Evolutionary conservation across 2,888 invertebrate species (phyloP), one percentile per base, ranked within the genome.

Genomic region (Lasioglossum lativentre): DNA sequence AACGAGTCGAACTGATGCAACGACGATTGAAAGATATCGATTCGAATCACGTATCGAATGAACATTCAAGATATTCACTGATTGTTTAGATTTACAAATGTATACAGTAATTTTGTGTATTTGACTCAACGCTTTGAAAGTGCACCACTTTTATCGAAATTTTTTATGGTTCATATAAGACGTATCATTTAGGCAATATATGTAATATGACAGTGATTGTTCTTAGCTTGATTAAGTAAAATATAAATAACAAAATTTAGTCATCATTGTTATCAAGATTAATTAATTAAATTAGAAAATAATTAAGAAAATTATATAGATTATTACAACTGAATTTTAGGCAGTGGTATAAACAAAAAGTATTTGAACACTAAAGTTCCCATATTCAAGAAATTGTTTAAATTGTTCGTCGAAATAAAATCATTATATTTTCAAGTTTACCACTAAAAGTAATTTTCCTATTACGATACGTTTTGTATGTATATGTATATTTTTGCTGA

Each of bases 61-160:
- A 30, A 42, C 38, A 4, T 38, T 68, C 8, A 8, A 27, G n/a
- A 8, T n/a, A 23, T 47, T 72, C 30, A 63, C 63, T 30, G 30
- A 30, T 63, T 30, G 30, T 63, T 63, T 63, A 63, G 63, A 63
- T 63, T 8, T 16, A 63, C 30, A 63, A 63, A 30, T 30, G 5
- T 63, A 30, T 30, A 59, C 59, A 23, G 4, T 34, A 66, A 34
- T 38, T 68, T 68, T 68, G 66, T 68, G 30, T 68, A 68, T 68
- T 10, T 12, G 34, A 34, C 19, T 38, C 8, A 68, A 38, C 66
- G 34, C 66, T 68, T 68, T 38, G 23, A 27, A 30, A 70, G 75
- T 75, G 56, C 75, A 71, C n/a, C 45, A n/a, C 27, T 40, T 66
- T 80, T 78, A 77, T 85, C 75, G 83, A 83, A 71, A 87, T 83